Base-by-base conservation (phyloP, 2,888 invertebrate genomes). In the Cetonia aurata region DNA sequence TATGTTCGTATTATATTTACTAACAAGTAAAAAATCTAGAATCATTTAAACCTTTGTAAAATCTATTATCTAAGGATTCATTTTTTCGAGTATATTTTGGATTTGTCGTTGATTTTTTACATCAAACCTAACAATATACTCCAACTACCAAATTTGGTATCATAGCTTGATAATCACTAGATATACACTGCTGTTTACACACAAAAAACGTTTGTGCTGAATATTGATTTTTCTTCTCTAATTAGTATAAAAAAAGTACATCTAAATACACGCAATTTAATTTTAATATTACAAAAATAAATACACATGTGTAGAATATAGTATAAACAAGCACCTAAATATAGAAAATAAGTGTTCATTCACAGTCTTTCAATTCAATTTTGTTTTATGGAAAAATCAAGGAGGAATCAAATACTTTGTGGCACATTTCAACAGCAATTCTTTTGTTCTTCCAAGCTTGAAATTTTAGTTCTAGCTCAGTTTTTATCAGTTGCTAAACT, bases 71-170 rank as follows among this genome's bases (percentile, higher is more conserved):
- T 67, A 52, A 57, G 57, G 37, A 31, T 69, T 50, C 31, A 9
- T 66, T 70, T 69, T 69, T 56, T 55, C 13, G 65, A 50, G 71
- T 55, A 60, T 59, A 67, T 59, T 15, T 48, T 33, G 31, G 55
- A 62, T 68, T 68, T 55, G 53, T 66, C 37, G 46, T 69, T 69
- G 50, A 68, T 46, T 67, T 55, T 52, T 42, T 67, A 60, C 67
- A 67, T 53, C 57, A 67, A 67, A 68, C 44, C 48, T 67, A 57
- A 66, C 60, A 57, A 68, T 65, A 69, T 70, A 72, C 72, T 71
- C 62, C 73, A 55, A 57, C 69, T 71, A 71, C 69, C 73, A 71
- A 71, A 71, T 73, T 71, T 73, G 73, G 71, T 73, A 69, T 67
- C 48, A 60, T 73, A 73, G 73, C 73, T 73, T 67, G 52, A 60